phyloP scores from a whole-genome alignment of 2,797 vertebrate genomes.

The Ctenopoma multispine region DNA sequence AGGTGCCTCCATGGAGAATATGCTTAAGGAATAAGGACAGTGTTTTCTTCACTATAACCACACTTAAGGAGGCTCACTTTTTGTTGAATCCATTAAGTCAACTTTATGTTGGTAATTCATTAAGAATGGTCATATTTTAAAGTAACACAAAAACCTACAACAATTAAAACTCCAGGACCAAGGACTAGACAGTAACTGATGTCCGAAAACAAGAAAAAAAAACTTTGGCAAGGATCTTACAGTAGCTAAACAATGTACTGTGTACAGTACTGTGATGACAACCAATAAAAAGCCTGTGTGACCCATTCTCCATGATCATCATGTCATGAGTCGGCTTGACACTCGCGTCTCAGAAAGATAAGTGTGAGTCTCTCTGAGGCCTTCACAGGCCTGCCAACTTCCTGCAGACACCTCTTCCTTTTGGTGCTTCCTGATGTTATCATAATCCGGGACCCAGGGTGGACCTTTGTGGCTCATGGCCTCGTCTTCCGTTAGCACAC shows the following conservation, averaged over 20 bases:
- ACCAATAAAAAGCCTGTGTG: slow-evolving; percentile 46
- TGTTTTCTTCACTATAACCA: slow-evolving; percentile 36
- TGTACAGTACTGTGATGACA: slow-evolving; percentile 42
- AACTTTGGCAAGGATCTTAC: background rate
- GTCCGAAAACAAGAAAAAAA: background rate
- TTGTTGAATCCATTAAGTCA: slow-evolving; percentile 34
- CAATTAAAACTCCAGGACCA: slow-evolving; percentile 3
- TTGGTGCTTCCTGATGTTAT: slow-evolving; percentile 93
- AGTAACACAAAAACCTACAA: slow-evolving; percentile 2
- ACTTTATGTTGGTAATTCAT: slow-evolving; percentile 45
- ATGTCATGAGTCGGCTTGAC: slow-evolving; percentile 55
- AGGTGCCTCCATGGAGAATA: slow-evolving; percentile 83
- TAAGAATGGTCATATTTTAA: slow-evolving; percentile 20
- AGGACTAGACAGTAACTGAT: background rate
- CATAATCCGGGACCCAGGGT: slow-evolving; percentile 86
- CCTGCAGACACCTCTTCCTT: slow-evolving; percentile 87
- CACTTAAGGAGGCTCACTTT: slow-evolving; percentile 39
- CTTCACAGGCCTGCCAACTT: slow-evolving; percentile 83
- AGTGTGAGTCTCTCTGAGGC: slow-evolving; percentile 72
- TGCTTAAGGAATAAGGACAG: slow-evolving; percentile 69
- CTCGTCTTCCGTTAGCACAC: slow-evolving; percentile 89
- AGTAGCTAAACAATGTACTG: background rate
- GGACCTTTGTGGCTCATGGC: slow-evolving; percentile 93
- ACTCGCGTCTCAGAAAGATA: slow-evolving; percentile 76
- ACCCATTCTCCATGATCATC: slow-evolving; percentile 47